Conservation (phyloP, 2,888 invertebrate species). For the Pheosia tremula region DNA sequence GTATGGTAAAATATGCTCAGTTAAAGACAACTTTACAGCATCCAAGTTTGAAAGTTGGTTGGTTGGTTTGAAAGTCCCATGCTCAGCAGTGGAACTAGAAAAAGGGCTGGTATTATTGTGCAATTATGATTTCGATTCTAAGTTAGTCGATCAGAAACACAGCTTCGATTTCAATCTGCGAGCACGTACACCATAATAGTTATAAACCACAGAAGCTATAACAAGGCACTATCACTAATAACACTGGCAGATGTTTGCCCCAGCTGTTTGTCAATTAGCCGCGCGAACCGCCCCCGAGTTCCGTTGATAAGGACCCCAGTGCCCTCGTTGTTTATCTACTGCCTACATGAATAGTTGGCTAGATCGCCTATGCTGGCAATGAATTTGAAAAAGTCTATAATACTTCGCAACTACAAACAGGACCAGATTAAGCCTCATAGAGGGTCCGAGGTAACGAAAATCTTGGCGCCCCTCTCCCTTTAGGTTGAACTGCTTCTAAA, state of each 20-base stretch:
- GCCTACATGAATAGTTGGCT: conserved; percentile 42
- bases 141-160: too few species aligned
- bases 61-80: too few species aligned
- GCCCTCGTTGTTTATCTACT: conserved; percentile 48
- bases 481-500: too few species aligned
- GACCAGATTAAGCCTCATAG: too few species aligned
- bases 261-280: conserved; percentile 47
- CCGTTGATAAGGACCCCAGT: conserved; percentile 46
- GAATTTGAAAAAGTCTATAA: conserved; percentile 30
- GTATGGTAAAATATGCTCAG: too few species aligned
- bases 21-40: too few species aligned
- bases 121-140: too few species aligned
- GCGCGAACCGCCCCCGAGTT: conserved; percentile 32
- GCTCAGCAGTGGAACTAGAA: too few species aligned
- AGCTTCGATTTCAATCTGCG: not conserved
- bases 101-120: too few species aligned
- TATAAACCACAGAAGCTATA: not conserved
- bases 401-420: conserved; percentile 22
- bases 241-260: conserved; percentile 19
- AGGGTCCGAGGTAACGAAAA: too few species aligned
- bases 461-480: too few species aligned
- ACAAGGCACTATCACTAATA: conserved; percentile 3
- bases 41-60: too few species aligned
- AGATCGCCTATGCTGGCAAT: conserved; percentile 39
- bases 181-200: not conserved